A percentile compares a stretch with the other conserved stretches of the same genome.
Evolutionary conservation across 2,888 invertebrate species (phyloP).

Genomic region (Diarsia mendica): DNA sequence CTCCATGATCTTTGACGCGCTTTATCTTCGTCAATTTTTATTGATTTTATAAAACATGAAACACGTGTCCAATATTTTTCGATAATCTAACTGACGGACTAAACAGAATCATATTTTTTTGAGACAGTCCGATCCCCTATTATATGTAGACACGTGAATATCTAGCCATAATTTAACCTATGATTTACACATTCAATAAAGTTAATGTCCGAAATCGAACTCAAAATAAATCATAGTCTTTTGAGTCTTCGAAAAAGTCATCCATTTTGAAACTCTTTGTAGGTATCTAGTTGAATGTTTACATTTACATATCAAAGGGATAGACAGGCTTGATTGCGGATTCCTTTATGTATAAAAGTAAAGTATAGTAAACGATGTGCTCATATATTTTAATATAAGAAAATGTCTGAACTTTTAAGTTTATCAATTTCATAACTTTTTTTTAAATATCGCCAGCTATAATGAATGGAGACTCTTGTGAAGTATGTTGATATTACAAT

Average conservation of each 20-base stretch:
- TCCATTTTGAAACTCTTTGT: constrained; percentile 34
- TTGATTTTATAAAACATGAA: no score
- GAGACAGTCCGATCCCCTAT: no score
- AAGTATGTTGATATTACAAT: constrained; percentile 1
- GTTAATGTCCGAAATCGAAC: constrained; percentile 11
- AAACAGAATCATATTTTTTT: no score
- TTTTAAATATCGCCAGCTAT: neutral
- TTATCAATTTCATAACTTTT: constrained; percentile 22
- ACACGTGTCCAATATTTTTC: no score
- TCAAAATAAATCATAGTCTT: constrained; percentile 33
- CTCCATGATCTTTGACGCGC: no score
- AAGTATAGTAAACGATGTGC: constrained; percentile 6
- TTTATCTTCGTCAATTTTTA: no score
- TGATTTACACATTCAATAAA: neutral
- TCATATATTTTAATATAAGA: constrained; percentile 6
- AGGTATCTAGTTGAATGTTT: constrained; percentile 20
- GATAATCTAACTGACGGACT: no score
- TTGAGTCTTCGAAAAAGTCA: constrained; percentile 22
- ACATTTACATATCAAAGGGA: constrained; percentile 56
- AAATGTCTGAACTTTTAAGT: constrained; percentile 1
- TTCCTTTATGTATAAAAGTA: constrained; percentile 21
- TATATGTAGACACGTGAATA: no score
- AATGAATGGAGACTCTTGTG: neutral
- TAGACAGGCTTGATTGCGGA: constrained; percentile 31
- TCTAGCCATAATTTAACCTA: neutral